Evolutionary conservation across 1,140 invertebrate genomes (phyloP).

Genomic region (Diuraphis noxia): DNA sequence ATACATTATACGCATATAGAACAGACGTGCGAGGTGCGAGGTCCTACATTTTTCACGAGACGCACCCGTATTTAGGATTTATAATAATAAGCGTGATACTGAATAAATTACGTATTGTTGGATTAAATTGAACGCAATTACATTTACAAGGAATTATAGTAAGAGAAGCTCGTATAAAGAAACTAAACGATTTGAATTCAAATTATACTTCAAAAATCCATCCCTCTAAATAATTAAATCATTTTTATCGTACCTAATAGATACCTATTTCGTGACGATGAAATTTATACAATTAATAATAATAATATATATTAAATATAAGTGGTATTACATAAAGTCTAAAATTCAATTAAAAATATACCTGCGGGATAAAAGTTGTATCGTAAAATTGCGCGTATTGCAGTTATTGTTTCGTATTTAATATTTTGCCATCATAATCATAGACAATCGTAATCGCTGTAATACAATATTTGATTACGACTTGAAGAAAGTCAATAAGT

Average conservation of each 20-base stretch:
- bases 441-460: neutral
- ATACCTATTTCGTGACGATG: neutral
- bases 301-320: neutral
- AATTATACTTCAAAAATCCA: neutral
- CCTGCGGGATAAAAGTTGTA: neutral
- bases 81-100: neutral
- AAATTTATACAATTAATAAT: neutral
- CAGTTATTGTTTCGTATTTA: neutral
- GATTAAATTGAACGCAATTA: neutral
- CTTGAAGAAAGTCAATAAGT: neutral
- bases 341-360: neutral
- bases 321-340: neutral
- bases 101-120: neutral
- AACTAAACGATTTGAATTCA: neutral
- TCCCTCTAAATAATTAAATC: neutral
- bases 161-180: neutral
- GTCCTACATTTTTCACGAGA: neutral
- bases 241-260: neutral
- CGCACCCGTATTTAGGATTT: slow-evolving; percentile 4
- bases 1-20: neutral
- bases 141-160: neutral
- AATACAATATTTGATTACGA: neutral
- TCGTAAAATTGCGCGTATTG: too few species aligned
- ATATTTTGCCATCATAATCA: neutral
- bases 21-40: neutral